A percentile compares a stretch with the other conserved stretches of the same genome.
Conservation (phyloP, 2,113 vertebrate species). For the Microtus ochrogaster region DNA sequence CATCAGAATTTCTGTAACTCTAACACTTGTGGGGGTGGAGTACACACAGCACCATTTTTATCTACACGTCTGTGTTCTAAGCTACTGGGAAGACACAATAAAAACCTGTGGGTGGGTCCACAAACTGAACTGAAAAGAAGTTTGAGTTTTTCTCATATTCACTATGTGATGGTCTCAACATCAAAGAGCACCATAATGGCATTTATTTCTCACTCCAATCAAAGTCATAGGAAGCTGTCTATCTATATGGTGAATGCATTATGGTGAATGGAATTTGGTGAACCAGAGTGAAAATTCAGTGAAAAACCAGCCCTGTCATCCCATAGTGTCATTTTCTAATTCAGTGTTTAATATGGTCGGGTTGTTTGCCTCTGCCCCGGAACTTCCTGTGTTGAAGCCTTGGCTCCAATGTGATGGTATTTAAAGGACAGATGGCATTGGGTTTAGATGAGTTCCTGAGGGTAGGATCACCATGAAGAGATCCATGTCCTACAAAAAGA, state of each 20-base stretch:
- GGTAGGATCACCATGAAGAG: not conserved
- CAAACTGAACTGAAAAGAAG: slow-evolving; percentile 40
- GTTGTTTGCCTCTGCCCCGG: not conserved
- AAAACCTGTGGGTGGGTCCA: not conserved
- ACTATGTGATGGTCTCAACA: not conserved
- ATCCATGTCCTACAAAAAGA: not conserved
- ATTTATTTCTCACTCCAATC: slow-evolving; percentile 1
- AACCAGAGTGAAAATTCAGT: not conserved
- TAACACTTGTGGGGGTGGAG: slow-evolving; percentile 61
- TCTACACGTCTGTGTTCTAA: slow-evolving; percentile 27
- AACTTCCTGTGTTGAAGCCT: not conserved
- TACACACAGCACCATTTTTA: slow-evolving; percentile 70
- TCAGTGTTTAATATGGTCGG: not conserved
- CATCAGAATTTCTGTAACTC: slow-evolving; percentile 74
- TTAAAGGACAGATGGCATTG: not conserved
- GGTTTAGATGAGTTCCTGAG: not conserved
- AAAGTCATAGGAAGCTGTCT: not conserved
- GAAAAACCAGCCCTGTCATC: not conserved
- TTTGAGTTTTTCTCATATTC: slow-evolving; percentile 28
- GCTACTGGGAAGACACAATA: slow-evolving; percentile 36
- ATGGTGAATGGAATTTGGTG: not conserved
- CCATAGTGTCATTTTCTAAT: not conserved
- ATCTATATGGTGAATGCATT: not conserved
- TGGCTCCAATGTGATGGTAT: not conserved
- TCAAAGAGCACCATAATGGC: not conserved